Evolutionary conservation across 2,113 vertebrate species (phyloP).

Genomic region (Plecotus auritus): DNA sequence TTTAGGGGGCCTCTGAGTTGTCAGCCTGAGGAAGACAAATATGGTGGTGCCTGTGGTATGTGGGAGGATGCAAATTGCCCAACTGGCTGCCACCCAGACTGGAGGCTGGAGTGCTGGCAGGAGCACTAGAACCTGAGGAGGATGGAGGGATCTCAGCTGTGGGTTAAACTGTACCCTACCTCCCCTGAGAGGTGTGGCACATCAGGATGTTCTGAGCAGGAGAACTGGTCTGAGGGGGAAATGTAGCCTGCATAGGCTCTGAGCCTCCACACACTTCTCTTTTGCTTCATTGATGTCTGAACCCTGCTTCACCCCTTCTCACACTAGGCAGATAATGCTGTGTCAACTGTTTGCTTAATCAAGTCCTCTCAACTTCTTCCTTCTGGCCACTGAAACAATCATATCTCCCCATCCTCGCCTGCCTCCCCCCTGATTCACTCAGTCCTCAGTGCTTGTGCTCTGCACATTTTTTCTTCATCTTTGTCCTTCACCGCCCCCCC

Average conservation of each 20-base stretch:
- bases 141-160: background rate
- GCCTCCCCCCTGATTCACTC: background rate
- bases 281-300: background rate
- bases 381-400: background rate
- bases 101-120: background rate
- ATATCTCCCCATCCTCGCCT: background rate
- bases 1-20: background rate
- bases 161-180: background rate
- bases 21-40: background rate
- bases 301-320: background rate
- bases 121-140: background rate
- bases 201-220: background rate
- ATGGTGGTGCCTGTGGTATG: background rate
- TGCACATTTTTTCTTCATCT: background rate
- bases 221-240: background rate
- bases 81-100: background rate
- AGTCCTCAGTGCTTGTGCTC: background rate
- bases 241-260: background rate
- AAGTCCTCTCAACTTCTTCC: background rate
- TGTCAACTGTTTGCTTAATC: background rate
- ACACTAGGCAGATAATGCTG: background rate
- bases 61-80: background rate
- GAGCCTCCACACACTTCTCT: no score
- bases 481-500: background rate
- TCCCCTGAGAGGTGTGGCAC: background rate